These are phyloP conservation scores for Apeira syringaria DNA, from an alignment of 2,888 invertebrate species.

Conservation along the genomic window DNA sequence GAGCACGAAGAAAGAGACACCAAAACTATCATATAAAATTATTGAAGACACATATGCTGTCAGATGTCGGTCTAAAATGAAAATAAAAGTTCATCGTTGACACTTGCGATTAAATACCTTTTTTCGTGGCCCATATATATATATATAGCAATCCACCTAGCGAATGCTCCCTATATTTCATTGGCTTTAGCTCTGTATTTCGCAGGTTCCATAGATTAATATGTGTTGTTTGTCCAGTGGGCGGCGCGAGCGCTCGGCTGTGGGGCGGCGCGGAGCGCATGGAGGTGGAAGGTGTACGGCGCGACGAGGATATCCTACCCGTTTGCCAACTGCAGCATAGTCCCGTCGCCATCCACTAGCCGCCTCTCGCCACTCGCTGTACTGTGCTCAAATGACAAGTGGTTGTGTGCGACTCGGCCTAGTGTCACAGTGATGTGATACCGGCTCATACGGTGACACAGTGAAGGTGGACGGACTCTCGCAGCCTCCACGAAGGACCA, in stretches of 20 bases:
- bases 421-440: neutral
- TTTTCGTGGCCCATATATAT: neutral
- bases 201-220: neutral
- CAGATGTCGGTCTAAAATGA: too few relatives aligned
- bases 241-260: conserved; percentile 43
- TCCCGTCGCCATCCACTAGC: conserved; percentile 94
- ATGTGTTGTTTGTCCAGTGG: conserved; percentile 43
- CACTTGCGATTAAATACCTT: too few relatives aligned
- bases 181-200: neutral
- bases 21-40: too few relatives aligned
- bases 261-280: conserved; percentile 89
- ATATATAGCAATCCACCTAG: neutral
- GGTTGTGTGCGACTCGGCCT: conserved; percentile 1
- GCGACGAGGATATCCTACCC: conserved; percentile 87
- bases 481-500: neutral
- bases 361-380: conserved; percentile 5
- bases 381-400: conserved; percentile 1
- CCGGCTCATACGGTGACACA: too few relatives aligned
- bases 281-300: conserved; percentile 73
- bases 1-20: too few relatives aligned
- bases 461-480: neutral
- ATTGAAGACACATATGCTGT: too few relatives aligned
- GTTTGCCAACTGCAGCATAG: conserved; percentile 94
- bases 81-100: too few relatives aligned
- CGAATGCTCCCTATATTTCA: neutral